Conservation (phyloP, 2,113 vertebrate species). For the Eulacestoma nigropectus region DNA sequence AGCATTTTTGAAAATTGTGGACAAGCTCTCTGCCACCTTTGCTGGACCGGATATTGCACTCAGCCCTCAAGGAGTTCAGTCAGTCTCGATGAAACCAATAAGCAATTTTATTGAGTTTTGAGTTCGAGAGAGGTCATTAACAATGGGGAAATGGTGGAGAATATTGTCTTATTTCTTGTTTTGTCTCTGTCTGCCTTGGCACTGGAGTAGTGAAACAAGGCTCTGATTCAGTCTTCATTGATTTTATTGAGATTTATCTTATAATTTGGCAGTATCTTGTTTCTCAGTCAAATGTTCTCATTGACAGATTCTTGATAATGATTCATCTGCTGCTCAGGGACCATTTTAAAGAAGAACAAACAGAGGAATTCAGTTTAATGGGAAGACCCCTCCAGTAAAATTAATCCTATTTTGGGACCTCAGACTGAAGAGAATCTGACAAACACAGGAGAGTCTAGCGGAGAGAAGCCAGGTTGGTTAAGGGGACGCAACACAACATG, state of each 20-base stretch:
- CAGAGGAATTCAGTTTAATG: not conserved
- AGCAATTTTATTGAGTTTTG: not conserved
- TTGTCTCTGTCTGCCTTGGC: not conserved
- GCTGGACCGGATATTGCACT: not conserved
- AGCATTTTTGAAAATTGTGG: not conserved
- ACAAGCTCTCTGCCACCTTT: not conserved
- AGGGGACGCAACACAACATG: rapidly evolving
- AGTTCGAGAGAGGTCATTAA: not conserved
- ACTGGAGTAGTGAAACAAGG: not conserved
- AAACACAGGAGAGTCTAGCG: not conserved
- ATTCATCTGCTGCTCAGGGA: not conserved
- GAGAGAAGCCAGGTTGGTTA: not conserved
- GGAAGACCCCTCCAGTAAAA: not conserved
- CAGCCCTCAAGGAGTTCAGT: not conserved
- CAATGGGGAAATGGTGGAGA: not conserved
- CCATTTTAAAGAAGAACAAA: not conserved
- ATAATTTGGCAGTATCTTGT: not conserved
- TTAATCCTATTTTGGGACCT: not conserved
- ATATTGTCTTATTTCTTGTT: not conserved
- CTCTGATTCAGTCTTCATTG: not conserved
- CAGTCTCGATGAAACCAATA: not conserved
- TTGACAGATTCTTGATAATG: not conserved
- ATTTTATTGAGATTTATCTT: not conserved
- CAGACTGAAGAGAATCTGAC: not conserved
- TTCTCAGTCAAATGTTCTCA: not conserved